Evolutionary conservation across 2,797 vertebrate genomes (phyloP), one percentile per base, ranked within the genome.

Genomic region (Sternotherus odoratus): DNA sequence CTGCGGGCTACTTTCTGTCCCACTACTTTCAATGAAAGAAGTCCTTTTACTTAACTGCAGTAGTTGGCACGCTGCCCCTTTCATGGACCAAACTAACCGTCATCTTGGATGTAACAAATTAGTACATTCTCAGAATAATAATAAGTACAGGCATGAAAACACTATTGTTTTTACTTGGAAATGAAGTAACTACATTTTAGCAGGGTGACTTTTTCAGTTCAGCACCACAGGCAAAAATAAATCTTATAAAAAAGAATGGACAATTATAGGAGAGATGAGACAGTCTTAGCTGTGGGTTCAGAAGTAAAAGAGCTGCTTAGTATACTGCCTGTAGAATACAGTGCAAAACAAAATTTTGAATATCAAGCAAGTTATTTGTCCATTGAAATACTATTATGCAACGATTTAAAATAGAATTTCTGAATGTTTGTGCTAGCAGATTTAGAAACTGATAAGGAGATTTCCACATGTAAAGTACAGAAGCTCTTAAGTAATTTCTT

Each of bases 81-180:
- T 98, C 98, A 98, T 85, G 98, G 98, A 89, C 98, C 98, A 91
- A 98, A 98, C 98, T 98, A 99, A 99, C 99, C 98, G 98, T 98
- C 99, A 99, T 98, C 99, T 99, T 99, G 99, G 99, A 99, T 99
- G 98, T 98, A 99, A 99, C 99, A 99, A 99, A 99, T 99, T 99
- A 99, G 99, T 99, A 99, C 98, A 98, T 99, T 99, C 98, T 99
- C 98, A 98, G 99, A 99, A 99, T 99, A 99, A 99, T 99, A 99
- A 99, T 99, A 99, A 99, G 99, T 97, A 97, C 94, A 98, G 98
- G 98, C 98, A 98, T 99, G 99, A 99, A 99, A 99, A 99, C 98
- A 93, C 98, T 98, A 99, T 99, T 99, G 99, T 99, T 98, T 99
- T 98, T 98, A 97, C 97, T 98, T 98, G 98, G 97, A 98, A 98